phyloP scores from a whole-genome alignment of 1,140 invertebrate genomes.

The Brachionus sp. region DNA sequence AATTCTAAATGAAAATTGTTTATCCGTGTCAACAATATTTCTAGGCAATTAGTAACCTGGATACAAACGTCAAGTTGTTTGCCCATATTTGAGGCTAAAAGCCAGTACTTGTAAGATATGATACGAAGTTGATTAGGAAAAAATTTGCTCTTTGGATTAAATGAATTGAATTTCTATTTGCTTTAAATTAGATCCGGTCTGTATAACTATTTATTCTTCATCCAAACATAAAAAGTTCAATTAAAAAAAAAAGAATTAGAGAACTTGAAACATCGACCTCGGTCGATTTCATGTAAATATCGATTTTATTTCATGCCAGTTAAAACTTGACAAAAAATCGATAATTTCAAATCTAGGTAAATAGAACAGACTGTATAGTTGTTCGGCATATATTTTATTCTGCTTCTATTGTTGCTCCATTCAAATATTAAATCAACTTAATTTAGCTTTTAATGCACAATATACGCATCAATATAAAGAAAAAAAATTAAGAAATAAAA shows the following conservation, averaged over 20 bases:
- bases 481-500: neutral
- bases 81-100: neutral
- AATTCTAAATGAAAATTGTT: too few relatives aligned
- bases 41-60: neutral
- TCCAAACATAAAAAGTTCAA: constrained; percentile 10
- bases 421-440: neutral
- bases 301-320: neutral
- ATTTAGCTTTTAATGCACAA: neutral
- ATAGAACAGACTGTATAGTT: neutral
- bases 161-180: neutral
- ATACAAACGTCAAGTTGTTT: neutral
- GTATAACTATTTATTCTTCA: neutral
- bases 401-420: too few relatives aligned
- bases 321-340: neutral
- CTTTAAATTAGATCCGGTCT: neutral
- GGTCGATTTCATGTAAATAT: neutral
- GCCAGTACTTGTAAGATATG: neutral
- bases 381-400: neutral
- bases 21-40: neutral
- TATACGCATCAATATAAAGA: neutral
- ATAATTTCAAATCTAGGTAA: constrained; percentile 39
- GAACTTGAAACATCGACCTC: neutral
- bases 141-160: neutral
- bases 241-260: neutral
- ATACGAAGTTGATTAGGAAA: neutral